Evolutionary conservation across 2,797 vertebrate species (phyloP), one percentile per base, ranked within the genome.

Genomic region (Pseudochirops cupreus): DNA sequence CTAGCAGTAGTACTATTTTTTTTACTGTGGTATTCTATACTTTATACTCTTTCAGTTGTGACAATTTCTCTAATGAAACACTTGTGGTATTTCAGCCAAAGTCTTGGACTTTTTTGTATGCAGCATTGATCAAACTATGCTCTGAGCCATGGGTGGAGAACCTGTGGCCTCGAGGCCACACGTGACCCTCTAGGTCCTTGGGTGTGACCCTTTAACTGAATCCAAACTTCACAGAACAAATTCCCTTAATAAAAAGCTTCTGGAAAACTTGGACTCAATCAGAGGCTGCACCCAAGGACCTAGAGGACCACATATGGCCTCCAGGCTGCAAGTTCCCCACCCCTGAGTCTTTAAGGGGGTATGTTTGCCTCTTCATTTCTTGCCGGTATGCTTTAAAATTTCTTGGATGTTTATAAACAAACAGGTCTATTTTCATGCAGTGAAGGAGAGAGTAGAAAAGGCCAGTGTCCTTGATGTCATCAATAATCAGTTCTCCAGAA

Each of bases 401-500:
- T 16, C 33, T 26, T 18, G 91, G 29, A 26, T 55, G n/a, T 91
- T 91, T 91, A 91, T 31, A 50, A 16, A 59, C 10, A 16, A 54
- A 91, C 46, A 39, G 31, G 10, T 21, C 0, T 14, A 5, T 90
- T 91, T 96, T 58, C 21, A 2, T 29, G 10, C 29, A 95, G 94
- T n/a, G 57, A 54, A 90, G 13, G 18, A 24, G 21, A 24, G 46
- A 11, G 95, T 6, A 24, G 52, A 59, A 57, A 94, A 54, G 33
- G 94, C 57, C 56, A 50, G 62, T 46, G 1, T 29, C 52, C 87
- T 91, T 46, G 91, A 93, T 93, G 93, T 62, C 39, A n/a, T 82
- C 55, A 93, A 55, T 92, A 87, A 54, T 58, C 33, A 95, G 57
- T 74, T 87, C 39, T 87, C 10, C 9, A 50, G 74, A 46, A 46